Conservation (phyloP, 2,797 vertebrate genomes). For the Arctocebus calabarensis region DNA sequence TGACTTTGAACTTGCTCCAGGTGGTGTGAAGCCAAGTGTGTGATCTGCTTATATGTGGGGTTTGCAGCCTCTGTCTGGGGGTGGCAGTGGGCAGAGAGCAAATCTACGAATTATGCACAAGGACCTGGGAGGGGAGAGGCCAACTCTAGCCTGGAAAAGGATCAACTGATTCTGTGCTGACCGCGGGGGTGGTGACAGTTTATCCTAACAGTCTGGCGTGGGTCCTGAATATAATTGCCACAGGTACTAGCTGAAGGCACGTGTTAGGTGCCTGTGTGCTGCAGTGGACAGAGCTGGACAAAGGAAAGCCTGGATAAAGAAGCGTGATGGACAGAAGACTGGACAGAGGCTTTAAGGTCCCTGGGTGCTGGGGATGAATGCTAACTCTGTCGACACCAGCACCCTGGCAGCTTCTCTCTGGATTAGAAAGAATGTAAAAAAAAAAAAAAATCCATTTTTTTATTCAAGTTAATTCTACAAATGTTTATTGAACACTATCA, state of each 20-base stretch:
- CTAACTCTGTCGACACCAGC: not conserved
- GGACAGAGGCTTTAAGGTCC: not conserved
- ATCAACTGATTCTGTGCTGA: not conserved
- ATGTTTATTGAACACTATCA: not conserved
- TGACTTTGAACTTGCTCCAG: not conserved
- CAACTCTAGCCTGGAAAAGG: not conserved
- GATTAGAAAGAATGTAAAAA: not conserved
- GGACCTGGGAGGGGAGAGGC: not conserved
- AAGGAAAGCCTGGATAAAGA: not conserved
- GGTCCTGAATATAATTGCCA: not conserved
- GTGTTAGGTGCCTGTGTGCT: not conserved
- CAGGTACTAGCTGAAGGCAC: not conserved
- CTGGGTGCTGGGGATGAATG: no score
- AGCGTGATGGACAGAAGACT: not conserved
- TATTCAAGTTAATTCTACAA: not conserved
- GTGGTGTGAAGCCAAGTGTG: not conserved
- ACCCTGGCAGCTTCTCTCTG: not conserved
- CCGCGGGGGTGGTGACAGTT: fast-evolving
- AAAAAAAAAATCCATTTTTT: not conserved
- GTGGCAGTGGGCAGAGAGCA: no score
- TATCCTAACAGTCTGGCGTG: not conserved
- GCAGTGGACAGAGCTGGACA: no score
- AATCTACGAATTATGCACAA: not conserved
- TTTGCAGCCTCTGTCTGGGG: not conserved
- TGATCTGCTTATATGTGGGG: not conserved